Conservation (phyloP, 2,888 invertebrate genomes). For the Ernsta delagoae region DNA sequence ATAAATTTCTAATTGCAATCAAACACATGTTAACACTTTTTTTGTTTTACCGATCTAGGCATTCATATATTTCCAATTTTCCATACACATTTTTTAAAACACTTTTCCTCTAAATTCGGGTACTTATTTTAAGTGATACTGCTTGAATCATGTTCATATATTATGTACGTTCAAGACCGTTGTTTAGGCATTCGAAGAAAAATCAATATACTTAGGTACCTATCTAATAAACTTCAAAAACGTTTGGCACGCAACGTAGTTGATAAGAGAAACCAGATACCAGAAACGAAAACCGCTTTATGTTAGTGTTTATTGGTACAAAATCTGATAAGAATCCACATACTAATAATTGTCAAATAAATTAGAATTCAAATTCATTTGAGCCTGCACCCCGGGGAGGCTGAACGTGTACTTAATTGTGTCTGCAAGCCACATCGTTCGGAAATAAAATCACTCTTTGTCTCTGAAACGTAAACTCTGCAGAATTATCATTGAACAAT, state of each 20-base stretch:
- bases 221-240: background rate
- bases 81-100: background rate
- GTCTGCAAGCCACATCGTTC: conserved; percentile 26
- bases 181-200: background rate
- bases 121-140: background rate
- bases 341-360: background rate
- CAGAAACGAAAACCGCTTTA: background rate
- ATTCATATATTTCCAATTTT: background rate
- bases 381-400: background rate
- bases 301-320: background rate
- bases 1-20: background rate
- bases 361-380: conserved; percentile 12
- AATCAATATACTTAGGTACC: background rate
- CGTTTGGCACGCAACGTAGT: background rate
- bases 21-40: background rate
- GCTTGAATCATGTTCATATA: background rate
- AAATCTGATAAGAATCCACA: conserved; percentile 12
- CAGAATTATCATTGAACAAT: conserved; percentile 45
- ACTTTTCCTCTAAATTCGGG: background rate
- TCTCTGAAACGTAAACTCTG: conserved; percentile 49
- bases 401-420: conserved; percentile 11
- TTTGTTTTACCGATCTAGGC: background rate
- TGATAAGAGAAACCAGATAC: conserved; percentile 4
- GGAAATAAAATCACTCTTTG: conserved; percentile 46
- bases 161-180: background rate